phyloP scores from a whole-genome alignment of 2,113 vertebrate genomes.

The Leuciscus idus region DNA sequence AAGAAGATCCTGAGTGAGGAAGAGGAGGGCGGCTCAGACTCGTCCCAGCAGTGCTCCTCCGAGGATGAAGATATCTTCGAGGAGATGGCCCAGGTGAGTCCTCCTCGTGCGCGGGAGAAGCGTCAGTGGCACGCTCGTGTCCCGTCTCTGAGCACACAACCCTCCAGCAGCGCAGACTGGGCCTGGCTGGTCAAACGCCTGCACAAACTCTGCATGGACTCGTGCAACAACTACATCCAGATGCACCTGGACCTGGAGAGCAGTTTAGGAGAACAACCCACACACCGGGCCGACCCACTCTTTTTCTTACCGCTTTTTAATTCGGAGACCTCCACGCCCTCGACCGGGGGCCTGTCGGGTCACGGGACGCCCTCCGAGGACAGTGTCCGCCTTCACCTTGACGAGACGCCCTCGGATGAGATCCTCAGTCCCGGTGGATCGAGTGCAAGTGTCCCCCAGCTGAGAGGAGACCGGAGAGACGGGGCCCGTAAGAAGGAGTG shows the following conservation, averaged over 20 bases:
- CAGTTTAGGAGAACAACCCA: constrained; percentile 76
- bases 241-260: constrained; percentile 93
- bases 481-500: constrained; percentile 86
- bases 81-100: constrained; percentile 96
- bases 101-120: constrained; percentile 87
- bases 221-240: constrained; percentile 95
- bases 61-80: constrained; percentile 99
- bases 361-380: constrained; percentile 90
- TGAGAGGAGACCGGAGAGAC: constrained; percentile 74
- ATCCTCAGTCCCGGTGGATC: constrained; percentile 71
- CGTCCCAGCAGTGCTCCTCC: constrained; percentile 91
- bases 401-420: constrained; percentile 72
- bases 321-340: constrained; percentile 89
- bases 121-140: constrained; percentile 85
- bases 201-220: constrained; percentile 92
- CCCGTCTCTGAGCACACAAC: constrained; percentile 88
- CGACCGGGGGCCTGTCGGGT: constrained; percentile 80
- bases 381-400: constrained; percentile 73
- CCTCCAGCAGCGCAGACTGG: constrained; percentile 88
- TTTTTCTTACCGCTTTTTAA: constrained; percentile 90
- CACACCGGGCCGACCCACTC: constrained; percentile 78
- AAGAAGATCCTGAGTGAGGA: constrained; percentile 93
- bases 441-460: constrained; percentile 71
- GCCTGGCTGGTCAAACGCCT: constrained; percentile 92
- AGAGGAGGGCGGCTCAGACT: constrained; percentile 90